A percentile compares a stretch with the other conserved stretches of the same genome.
phyloP scores from a whole-genome alignment of 2,888 invertebrate species.

The Meloe dianella region DNA sequence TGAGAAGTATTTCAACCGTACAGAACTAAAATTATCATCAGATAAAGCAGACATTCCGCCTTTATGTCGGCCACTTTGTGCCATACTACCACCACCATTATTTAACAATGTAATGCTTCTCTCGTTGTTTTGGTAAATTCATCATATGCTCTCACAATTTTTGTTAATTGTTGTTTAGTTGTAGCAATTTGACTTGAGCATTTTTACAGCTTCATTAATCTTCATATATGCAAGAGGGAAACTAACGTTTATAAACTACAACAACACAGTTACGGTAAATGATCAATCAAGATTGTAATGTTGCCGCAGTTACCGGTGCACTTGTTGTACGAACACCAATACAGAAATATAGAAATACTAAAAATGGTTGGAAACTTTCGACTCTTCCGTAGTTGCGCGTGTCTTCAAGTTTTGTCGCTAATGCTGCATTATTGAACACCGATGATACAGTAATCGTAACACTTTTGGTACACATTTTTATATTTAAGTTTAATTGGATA shows the following conservation, averaged over 20 bases:
- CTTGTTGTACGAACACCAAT: no score
- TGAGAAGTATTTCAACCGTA: conserved; percentile 24
- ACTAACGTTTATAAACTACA: neutral
- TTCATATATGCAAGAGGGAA: neutral
- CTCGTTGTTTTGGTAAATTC: conserved; percentile 13
- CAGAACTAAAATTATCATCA: conserved; percentile 31
- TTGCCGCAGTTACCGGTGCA: no score
- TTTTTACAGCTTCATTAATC: conserved; percentile 10
- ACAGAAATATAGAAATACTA: no score
- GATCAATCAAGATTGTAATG: no score
- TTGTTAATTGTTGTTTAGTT: conserved; percentile 9
- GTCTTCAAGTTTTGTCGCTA: no score
- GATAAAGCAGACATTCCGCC: conserved; percentile 26
- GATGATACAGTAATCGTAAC: no score
- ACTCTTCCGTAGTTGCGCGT: no score
- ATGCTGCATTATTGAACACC: no score
- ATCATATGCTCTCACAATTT: conserved; percentile 15
- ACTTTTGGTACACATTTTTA: no score
- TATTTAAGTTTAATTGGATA: conserved; percentile 1
- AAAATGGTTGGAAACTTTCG: no score
- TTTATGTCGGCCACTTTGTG: conserved; percentile 28
- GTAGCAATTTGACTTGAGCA: neutral
- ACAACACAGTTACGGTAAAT: neutral
- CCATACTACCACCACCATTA: conserved; percentile 17
- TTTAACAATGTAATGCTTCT: neutral